A percentile compares a stretch with the other conserved stretches of the same genome.
These are phyloP conservation scores for Rhizoglyphus robini DNA, from an alignment of 1,140 invertebrate genomes.

Conservation along the genomic window DNA sequence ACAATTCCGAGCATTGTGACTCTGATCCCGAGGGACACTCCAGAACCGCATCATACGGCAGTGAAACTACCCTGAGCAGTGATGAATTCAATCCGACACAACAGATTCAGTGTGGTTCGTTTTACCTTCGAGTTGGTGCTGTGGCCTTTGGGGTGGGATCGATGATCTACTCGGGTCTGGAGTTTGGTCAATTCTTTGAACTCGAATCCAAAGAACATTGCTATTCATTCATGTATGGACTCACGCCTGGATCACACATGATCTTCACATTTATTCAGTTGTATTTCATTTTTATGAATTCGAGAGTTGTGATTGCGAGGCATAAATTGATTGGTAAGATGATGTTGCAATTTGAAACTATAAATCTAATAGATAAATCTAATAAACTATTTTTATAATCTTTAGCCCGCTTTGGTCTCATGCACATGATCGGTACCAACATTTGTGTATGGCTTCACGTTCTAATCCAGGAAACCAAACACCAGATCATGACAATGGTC, in stretches of 20 bases:
- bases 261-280: slow-evolving; percentile 87
- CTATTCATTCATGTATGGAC: slow-evolving; percentile 65
- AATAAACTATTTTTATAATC: too few relatives aligned
- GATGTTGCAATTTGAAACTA: too few relatives aligned
- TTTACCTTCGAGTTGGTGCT: slow-evolving; percentile 81
- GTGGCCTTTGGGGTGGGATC: slow-evolving; percentile 86
- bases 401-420: slow-evolving; percentile 71
- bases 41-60: too few relatives aligned
- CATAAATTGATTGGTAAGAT: slow-evolving; percentile 22
- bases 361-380: too few relatives aligned
- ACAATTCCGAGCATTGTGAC: not conserved
- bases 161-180: slow-evolving; percentile 85
- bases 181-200: slow-evolving; percentile 86
- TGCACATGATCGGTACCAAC: slow-evolving; percentile 93
- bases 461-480: slow-evolving; percentile 79
- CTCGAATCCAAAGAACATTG: slow-evolving; percentile 66
- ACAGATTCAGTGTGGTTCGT: slow-evolving; percentile 55
- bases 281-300: slow-evolving; percentile 90
- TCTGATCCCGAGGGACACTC: not conserved
- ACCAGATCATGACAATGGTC: slow-evolving; percentile 57
- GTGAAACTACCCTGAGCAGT: too few relatives aligned
- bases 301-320: slow-evolving; percentile 32
- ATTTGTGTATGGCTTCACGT: slow-evolving; percentile 84
- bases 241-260: slow-evolving; percentile 74
- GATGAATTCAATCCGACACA: not conserved